phyloP scores from a whole-genome alignment of 2,888 invertebrate species.

The Polyommatus icarus region DNA sequence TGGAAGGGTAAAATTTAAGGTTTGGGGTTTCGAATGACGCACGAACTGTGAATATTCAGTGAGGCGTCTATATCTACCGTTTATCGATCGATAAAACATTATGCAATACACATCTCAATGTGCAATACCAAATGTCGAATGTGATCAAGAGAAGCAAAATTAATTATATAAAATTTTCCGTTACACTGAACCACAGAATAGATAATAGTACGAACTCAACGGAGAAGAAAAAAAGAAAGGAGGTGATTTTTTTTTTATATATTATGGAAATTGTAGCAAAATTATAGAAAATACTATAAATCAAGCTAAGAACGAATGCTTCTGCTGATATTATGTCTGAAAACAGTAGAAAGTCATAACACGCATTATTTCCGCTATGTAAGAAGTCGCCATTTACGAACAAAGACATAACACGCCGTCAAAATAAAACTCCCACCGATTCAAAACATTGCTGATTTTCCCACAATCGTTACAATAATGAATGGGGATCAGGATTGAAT shows the following conservation, averaged over 20 bases:
- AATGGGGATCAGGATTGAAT: conserved; percentile 70
- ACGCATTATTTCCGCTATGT: conserved; percentile 20
- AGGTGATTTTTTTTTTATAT: too few species aligned
- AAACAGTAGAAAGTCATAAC: conserved; percentile 9
- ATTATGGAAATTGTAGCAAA: too few species aligned
- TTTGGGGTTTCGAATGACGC: neutral
- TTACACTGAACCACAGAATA: too few species aligned
- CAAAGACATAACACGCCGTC: conserved; percentile 46
- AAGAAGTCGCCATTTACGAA: conserved; percentile 33
- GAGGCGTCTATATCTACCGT: neutral
- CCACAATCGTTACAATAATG: conserved; percentile 71
- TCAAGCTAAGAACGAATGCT: too few species aligned
- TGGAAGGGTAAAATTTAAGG: neutral
- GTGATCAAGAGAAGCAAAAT: too few species aligned
- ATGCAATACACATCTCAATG: too few species aligned
- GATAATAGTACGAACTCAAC: too few species aligned
- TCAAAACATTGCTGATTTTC: conserved; percentile 72
- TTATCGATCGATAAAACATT: too few species aligned
- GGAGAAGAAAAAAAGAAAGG: too few species aligned
- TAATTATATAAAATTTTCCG: too few species aligned
- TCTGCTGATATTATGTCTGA: neutral
- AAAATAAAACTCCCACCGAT: conserved; percentile 76
- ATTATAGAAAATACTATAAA: too few species aligned
- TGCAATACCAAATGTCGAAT: too few species aligned
- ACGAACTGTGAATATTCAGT: neutral